phyloP scores from a whole-genome alignment of 2,888 invertebrate species.

The Junonia oenone region DNA sequence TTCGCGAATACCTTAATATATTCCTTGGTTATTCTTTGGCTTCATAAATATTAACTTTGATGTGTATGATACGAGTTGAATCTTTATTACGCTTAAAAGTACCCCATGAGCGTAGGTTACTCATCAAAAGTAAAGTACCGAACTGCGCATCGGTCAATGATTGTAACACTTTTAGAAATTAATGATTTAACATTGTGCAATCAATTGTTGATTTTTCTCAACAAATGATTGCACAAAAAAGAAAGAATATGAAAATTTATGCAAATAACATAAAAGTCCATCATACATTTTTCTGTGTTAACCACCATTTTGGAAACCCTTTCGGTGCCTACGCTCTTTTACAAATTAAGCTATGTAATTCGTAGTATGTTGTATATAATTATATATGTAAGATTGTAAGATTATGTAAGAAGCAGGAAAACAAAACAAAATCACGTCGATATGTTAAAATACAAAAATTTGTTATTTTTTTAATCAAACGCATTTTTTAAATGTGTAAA shows the following conservation, averaged over 20 bases:
- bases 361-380: no score
- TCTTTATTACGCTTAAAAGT: slow-evolving; percentile 20
- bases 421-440: no score
- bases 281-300: no score
- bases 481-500: no score
- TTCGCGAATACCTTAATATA: slow-evolving; percentile 10
- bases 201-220: neutral
- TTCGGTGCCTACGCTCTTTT: no score
- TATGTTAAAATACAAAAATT: no score
- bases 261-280: neutral
- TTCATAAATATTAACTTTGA: slow-evolving; percentile 29
- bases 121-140: slow-evolving; percentile 30
- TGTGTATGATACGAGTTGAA: slow-evolving; percentile 12
- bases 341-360: no score
- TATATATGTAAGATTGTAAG: no score
- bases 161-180: neutral
- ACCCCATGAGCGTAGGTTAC: slow-evolving; percentile 15
- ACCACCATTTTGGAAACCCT: no score
- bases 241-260: neutral
- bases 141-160: slow-evolving; percentile 1
- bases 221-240: no score
- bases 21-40: slow-evolving; percentile 14
- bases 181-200: neutral
- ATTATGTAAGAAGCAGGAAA: no score
- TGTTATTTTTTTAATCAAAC: no score